phyloP scores from a whole-genome alignment of 2,888 invertebrate species.

The Cheilosia impressa region DNA sequence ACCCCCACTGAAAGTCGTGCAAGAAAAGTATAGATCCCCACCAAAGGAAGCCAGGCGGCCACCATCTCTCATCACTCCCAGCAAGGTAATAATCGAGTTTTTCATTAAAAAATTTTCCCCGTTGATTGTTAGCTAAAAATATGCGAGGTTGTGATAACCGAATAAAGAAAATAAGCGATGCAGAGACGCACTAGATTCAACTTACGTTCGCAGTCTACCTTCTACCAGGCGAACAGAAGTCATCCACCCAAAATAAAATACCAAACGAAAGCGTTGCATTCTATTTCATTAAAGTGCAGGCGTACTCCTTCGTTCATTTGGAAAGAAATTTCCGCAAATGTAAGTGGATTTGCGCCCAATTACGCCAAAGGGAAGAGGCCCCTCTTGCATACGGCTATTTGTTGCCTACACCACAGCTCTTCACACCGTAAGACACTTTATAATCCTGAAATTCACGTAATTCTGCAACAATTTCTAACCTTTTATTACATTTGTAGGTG shows the following conservation, averaged over 20 bases:
- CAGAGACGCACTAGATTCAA: too few species aligned
- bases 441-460: background rate
- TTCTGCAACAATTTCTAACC: background rate
- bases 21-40: constrained; percentile 1
- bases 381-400: background rate
- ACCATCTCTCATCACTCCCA: constrained; percentile 12
- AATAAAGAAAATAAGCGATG: too few species aligned
- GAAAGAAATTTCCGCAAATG: background rate
- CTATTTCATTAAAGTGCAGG: background rate
- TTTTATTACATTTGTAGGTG: constrained; percentile 14
- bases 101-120: background rate
- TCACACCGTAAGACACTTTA: background rate
- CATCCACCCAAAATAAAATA: background rate
- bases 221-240: constrained; percentile 15
- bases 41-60: constrained; percentile 18
- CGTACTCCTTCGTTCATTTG: background rate
- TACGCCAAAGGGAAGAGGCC: background rate
- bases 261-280: background rate
- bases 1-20: constrained; percentile 5
- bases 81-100: constrained; percentile 50
- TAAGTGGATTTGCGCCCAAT: background rate
- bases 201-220: too few species aligned
- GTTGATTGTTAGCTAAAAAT: background rate
- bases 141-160: too few species aligned
- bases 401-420: too few species aligned